phyloP scores from a whole-genome alignment of 1,140 invertebrate species.

The Lasaia peninsularis region DNA sequence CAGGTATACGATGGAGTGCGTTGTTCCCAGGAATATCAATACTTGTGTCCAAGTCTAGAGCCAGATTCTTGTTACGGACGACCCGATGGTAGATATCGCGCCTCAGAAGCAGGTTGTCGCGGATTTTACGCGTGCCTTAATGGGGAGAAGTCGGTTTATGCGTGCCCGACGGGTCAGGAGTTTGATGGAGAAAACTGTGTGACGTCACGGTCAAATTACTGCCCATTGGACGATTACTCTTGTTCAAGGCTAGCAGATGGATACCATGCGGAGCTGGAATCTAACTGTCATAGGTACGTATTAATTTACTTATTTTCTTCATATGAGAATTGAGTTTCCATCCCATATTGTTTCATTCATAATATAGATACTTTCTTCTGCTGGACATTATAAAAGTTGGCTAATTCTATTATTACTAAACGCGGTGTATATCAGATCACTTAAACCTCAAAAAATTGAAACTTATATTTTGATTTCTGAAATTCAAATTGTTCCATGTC shows the following conservation, averaged over 20 bases:
- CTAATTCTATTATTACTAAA: too few species aligned
- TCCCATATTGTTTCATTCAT: too few species aligned
- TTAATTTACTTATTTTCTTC: not conserved
- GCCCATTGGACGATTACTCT: conserved; percentile 64
- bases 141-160: conserved; percentile 77
- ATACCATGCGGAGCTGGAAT: conserved; percentile 75
- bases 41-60: conserved; percentile 71
- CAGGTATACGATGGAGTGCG: conserved; percentile 74
- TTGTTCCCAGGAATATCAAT: conserved; percentile 52
- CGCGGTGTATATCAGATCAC: too few species aligned
- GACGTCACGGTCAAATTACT: conserved; percentile 58
- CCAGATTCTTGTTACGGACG: conserved; percentile 72
- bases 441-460: too few species aligned
- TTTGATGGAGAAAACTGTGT: conserved; percentile 79
- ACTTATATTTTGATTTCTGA: too few species aligned
- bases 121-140: conserved; percentile 78
- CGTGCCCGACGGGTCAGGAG: conserved; percentile 69
- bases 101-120: conserved; percentile 76
- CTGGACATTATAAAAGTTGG: too few species aligned
- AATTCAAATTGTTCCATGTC: too few species aligned
- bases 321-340: too few species aligned
- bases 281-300: conserved; percentile 75
- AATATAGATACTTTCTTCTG: too few species aligned
- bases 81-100: conserved; percentile 78
- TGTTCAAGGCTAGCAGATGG: conserved; percentile 75